Evolutionary conservation across 2,888 invertebrate genomes (phyloP), one percentile per base, ranked within the genome.

Genomic region (Lycocerus yunnanus): DNA sequence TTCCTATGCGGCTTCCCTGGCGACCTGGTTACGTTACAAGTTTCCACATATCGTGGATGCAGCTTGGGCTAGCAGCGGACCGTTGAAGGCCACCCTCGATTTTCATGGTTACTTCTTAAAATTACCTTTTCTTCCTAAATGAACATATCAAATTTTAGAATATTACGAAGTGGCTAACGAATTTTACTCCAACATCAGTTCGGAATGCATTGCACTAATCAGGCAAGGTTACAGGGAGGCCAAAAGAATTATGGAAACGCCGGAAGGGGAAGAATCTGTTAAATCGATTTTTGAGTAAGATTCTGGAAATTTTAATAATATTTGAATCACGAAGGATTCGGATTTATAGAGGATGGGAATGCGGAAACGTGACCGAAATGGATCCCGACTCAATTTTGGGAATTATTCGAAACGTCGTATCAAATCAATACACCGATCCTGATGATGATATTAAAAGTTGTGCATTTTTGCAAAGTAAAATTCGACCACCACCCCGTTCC

Each of bases 1-100:
- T 43, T 90, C 91, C 0, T 91, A 91, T 83, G 88, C 90, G 0
- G 92, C 90, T 68, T 89, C 87, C 73, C 87, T 92, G 88, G 91
- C 90, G 0, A 88, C 90, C 0, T 92, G 92, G 92, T 88, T 89
- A 83, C 82, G 90, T 66, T 83, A 89, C 2, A 89, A 88, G 10
- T 91, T 91, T 82, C 92, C 92, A 0, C 90, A 91, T 80, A 84
- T 91, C 0, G 87, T 91, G n/a, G 83, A 88, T 76, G 90, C 89
- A 0, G 90, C 88, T 1, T 87, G 91, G 82, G 89, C 91, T 0
- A 91, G 91, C 81, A 90, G 91, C 73, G 91, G 89, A 8, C 91
- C 91, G 0, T 79, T 92, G 21, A 84, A 86, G 10, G 91, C 91
- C 0, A 88, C 90, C 81, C 88, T 89, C 21, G 89, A 91, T 82